Percentiles rank a stretch among this genome's conserved stretches.
Conservation (phyloP, 2,113 vertebrate genomes). For the Tragelaphus strepsiceros region DNA sequence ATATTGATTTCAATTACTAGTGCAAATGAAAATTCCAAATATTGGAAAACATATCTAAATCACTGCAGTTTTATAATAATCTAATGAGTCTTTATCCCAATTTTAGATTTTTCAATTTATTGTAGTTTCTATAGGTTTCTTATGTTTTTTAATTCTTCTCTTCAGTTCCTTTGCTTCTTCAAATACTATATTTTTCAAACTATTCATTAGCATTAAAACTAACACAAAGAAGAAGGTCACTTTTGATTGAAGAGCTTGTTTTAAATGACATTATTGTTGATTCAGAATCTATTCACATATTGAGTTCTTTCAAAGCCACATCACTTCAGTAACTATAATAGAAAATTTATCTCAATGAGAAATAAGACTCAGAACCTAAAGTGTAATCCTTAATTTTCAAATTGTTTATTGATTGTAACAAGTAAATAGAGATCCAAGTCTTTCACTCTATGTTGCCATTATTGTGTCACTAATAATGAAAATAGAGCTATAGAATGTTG, state of each 20-base stretch:
- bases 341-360: slow-evolving; percentile 9
- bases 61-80: slow-evolving; percentile 11
- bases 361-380: slow-evolving; percentile 30
- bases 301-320: slow-evolving; percentile 36
- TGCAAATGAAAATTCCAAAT: not conserved
- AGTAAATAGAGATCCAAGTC: not conserved
- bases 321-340: slow-evolving; percentile 29
- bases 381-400: not conserved
- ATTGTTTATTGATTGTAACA: not conserved
- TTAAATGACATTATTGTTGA: slow-evolving; percentile 51
- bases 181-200: slow-evolving; percentile 20
- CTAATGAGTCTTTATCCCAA: not conserved
- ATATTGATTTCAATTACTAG: slow-evolving; percentile 28
- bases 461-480: slow-evolving; percentile 25
- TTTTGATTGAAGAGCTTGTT: slow-evolving; percentile 26
- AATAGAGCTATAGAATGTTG: slow-evolving; percentile 31
- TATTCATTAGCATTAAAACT: slow-evolving; percentile 20
- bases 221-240: not conserved
- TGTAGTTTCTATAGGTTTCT: slow-evolving; percentile 22
- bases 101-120: not conserved
- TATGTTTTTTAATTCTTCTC: not conserved
- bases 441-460: slow-evolving; percentile 24
- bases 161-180: slow-evolving; percentile 16
- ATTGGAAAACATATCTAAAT: slow-evolving; percentile 6
- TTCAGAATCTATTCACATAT: slow-evolving; percentile 30